phyloP scores from a whole-genome alignment of 2,888 invertebrate species.

The Cylloceria caligata region DNA sequence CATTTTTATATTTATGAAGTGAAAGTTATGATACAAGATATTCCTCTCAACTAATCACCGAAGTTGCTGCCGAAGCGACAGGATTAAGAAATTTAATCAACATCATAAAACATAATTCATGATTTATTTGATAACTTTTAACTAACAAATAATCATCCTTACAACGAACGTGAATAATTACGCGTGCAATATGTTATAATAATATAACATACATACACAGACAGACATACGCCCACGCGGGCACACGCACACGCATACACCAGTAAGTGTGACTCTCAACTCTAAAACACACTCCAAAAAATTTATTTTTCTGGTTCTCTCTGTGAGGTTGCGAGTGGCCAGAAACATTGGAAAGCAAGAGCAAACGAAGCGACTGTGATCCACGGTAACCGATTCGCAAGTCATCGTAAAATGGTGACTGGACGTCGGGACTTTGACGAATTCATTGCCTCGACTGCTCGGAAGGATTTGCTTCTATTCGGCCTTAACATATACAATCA shows the following conservation, averaged over 20 bases:
- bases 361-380: slow-evolving; percentile 15
- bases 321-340: not conserved
- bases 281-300: slow-evolving; percentile 44
- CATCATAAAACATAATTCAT: slow-evolving; percentile 55
- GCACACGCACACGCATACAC: too few relatives aligned
- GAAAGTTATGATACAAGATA: too few relatives aligned
- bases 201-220: slow-evolving; percentile 42
- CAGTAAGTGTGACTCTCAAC: slow-evolving; percentile 39
- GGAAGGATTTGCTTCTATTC: slow-evolving; percentile 5
- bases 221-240: too few relatives aligned
- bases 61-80: not conserved
- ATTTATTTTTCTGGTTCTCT: slow-evolving; percentile 18
- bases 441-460: slow-evolving; percentile 15
- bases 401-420: slow-evolving; percentile 7
- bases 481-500: not conserved
- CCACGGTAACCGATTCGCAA: slow-evolving; percentile 15
- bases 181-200: slow-evolving; percentile 54
- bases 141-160: slow-evolving; percentile 48
- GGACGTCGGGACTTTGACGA: not conserved
- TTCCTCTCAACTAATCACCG: not conserved
- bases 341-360: slow-evolving; percentile 23
- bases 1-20: too few relatives aligned
- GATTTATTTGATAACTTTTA: slow-evolving; percentile 60
- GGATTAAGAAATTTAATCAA: not conserved
- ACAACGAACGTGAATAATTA: slow-evolving; percentile 51